A percentile compares a stretch with the other conserved stretches of the same genome.
These are phyloP conservation scores for Platyscapa corneri DNA, from an alignment of 1,140 invertebrate genomes.

Conservation along the genomic window DNA sequence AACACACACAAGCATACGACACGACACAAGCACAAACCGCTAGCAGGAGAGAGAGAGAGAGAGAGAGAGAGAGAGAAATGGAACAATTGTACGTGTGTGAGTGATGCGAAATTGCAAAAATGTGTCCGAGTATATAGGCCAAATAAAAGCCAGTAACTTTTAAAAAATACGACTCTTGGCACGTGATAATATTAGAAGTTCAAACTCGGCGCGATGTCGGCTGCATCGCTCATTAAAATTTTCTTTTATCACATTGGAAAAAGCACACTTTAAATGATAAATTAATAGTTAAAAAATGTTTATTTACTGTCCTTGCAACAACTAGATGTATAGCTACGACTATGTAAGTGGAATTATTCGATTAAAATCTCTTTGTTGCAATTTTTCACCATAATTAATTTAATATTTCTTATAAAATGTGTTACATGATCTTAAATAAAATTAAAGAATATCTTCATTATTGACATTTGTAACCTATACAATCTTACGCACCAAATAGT, in stretches of 20 bases:
- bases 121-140: background rate
- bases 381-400: too few species aligned
- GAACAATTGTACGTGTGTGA: background rate
- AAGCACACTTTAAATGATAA: background rate
- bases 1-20: too few species aligned
- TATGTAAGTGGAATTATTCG: too few species aligned
- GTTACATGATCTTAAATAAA: too few species aligned
- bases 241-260: background rate
- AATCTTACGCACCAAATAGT: too few species aligned
- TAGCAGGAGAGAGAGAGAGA: background rate
- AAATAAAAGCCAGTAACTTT: background rate
- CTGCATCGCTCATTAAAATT: background rate
- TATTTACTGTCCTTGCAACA: background rate
- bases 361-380: too few species aligned
- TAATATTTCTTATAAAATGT: too few species aligned
- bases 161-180: background rate
- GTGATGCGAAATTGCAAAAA: background rate
- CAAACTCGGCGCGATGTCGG: background rate
- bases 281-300: background rate
- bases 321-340: too few species aligned
- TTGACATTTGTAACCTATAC: too few species aligned
- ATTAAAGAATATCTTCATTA: too few species aligned
- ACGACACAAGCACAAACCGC: too few species aligned
- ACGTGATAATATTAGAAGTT: background rate
- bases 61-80: background rate